Percentiles rank a stretch among this genome's conserved stretches.
Conservation (phyloP, 2,888 invertebrate genomes). For the Xestia sexstrigata region DNA sequence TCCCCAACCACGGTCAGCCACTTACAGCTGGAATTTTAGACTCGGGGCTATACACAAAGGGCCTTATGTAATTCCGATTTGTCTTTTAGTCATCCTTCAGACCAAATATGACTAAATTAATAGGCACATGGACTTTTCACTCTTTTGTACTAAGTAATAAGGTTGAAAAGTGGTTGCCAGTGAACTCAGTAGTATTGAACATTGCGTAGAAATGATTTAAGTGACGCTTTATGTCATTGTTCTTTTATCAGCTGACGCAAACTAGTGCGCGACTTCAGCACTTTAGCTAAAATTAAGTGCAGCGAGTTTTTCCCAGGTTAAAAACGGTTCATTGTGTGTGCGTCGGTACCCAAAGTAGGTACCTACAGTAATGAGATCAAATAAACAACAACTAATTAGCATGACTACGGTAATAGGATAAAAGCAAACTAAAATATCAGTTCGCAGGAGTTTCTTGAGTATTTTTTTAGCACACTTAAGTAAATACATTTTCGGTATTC, state of each 20-base stretch:
- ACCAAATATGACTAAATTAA: background rate
- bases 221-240: slow-evolving; percentile 32
- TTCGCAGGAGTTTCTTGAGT: background rate
- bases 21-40: slow-evolving; percentile 11
- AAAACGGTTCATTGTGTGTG: background rate
- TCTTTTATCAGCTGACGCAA: slow-evolving; percentile 47
- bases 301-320: background rate
- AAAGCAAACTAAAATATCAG: background rate
- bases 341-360: background rate
- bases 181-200: background rate
- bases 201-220: background rate
- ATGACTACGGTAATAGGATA: background rate
- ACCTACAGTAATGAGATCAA: background rate
- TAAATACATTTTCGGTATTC: background rate
- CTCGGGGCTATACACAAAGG: background rate
- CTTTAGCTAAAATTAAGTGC: background rate
- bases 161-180: background rate
- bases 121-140: background rate
- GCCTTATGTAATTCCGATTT: background rate
- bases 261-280: background rate
- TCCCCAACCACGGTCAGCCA: background rate
- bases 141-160: background rate
- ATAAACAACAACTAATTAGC: background rate
- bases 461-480: background rate
- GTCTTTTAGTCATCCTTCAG: background rate